Conservation (phyloP, 2,113 vertebrate genomes). For the Stigmatopora nigra region DNA sequence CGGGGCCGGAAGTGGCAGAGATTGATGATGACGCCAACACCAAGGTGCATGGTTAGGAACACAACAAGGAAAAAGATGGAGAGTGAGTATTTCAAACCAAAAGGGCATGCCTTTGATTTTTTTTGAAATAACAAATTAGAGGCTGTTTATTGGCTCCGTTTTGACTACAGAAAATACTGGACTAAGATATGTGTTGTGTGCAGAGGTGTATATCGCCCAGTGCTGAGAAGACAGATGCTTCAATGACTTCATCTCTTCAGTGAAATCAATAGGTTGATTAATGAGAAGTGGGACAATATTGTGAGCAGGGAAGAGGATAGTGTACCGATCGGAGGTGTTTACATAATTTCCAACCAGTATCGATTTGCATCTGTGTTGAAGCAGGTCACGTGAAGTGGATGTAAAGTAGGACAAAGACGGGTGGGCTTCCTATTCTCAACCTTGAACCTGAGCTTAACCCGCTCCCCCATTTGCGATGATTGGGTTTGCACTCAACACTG, state of each 20-base stretch:
- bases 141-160: not conserved
- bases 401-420: not conserved
- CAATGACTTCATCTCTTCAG: too few relatives aligned
- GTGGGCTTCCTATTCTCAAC: not conserved
- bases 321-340: too few relatives aligned
- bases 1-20: slow-evolving; percentile 2
- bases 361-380: not conserved
- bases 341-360: too few relatives aligned
- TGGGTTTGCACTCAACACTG: not conserved
- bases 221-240: too few relatives aligned
- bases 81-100: not conserved
- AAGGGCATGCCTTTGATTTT: not conserved
- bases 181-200: too few relatives aligned
- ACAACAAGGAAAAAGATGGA: not conserved
- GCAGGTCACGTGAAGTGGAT: not conserved
- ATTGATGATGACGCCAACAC: not conserved
- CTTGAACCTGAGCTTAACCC: not conserved
- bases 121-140: not conserved
- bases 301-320: too few relatives aligned
- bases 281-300: too few relatives aligned
- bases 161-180: too few relatives aligned
- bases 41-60: not conserved
- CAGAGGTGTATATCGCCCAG: too few relatives aligned
- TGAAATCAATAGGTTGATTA: too few relatives aligned
- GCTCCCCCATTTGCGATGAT: not conserved